Conservation (phyloP, 2,113 vertebrate species). For the Machaerirhynchus nigripectus region DNA sequence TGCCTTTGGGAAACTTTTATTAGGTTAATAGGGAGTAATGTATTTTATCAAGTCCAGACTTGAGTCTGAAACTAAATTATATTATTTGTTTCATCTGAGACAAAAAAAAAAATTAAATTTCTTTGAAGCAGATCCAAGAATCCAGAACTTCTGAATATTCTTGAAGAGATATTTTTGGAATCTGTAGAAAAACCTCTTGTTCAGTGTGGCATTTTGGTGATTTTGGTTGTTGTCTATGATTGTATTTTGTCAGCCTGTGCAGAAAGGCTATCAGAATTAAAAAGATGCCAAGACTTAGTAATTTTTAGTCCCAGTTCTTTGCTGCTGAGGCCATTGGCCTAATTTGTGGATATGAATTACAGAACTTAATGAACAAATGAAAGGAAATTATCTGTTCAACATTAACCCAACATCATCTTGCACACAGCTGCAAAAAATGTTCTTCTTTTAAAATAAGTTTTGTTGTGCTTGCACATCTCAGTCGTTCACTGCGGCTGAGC, state of each 20-base stretch:
- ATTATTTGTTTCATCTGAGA: background rate
- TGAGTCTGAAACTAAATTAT: background rate
- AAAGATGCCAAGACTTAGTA: background rate
- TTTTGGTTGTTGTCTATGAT: background rate
- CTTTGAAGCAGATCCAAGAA: background rate
- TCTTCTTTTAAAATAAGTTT: background rate
- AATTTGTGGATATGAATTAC: background rate
- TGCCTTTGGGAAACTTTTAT: background rate
- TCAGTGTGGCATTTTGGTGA: background rate
- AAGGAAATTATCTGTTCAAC: background rate
- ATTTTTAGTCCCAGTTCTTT: background rate
- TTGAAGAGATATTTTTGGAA: background rate
- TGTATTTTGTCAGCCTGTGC: background rate
- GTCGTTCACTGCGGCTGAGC: background rate
- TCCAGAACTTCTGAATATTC: background rate
- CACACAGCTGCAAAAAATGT: background rate
- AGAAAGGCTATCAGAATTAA: background rate
- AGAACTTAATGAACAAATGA: background rate
- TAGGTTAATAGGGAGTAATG: background rate
- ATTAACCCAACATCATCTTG: background rate
- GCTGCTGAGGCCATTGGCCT: background rate
- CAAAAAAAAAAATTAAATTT: background rate
- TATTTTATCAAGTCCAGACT: conserved; percentile 9
- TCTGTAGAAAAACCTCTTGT: background rate
- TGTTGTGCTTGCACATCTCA: background rate